phyloP scores from a whole-genome alignment of 2,888 invertebrate genomes.

The Eumerus sabulonum region DNA sequence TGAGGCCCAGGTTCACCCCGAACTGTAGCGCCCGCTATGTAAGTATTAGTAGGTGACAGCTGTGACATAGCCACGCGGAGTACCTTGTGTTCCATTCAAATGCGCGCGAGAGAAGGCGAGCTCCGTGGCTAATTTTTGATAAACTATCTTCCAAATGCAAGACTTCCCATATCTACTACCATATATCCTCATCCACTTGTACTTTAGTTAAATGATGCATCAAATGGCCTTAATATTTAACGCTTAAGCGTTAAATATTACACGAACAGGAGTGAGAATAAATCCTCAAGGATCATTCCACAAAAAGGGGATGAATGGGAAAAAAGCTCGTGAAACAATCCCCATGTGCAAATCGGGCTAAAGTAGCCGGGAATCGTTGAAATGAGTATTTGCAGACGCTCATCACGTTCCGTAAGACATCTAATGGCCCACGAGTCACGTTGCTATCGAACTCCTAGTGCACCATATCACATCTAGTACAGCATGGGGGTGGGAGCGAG shows the following conservation, averaged over 20 bases:
- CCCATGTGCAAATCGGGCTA: constrained; percentile 64
- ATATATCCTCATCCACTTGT: constrained; percentile 17
- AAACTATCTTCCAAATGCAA: constrained; percentile 24
- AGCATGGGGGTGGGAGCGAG: not conserved
- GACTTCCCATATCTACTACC: constrained; percentile 7
- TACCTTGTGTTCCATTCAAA: not conserved
- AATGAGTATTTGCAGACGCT: constrained; percentile 59
- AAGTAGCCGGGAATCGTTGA: constrained; percentile 26
- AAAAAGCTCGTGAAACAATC: constrained; percentile 24
- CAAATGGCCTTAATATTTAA: constrained; percentile 67
- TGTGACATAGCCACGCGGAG: no score
- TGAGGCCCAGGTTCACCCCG: no score
- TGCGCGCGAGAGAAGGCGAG: constrained; percentile 6
- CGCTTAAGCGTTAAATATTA: constrained; percentile 68
- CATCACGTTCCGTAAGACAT: constrained; percentile 60
- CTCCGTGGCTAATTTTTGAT: constrained; percentile 67
- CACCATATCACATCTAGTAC: not conserved
- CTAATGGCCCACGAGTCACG: constrained; percentile 50
- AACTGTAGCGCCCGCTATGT: no score
- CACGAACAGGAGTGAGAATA: constrained; percentile 51
- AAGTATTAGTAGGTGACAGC: no score
- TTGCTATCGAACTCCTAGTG: not conserved
- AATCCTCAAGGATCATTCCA: constrained; percentile 32
- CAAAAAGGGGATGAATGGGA: no score
- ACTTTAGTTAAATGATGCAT: constrained; percentile 67